These are phyloP conservation scores for Glyptemys insculpta DNA, from an alignment of 2,797 vertebrate genomes.

Conservation along the genomic window DNA sequence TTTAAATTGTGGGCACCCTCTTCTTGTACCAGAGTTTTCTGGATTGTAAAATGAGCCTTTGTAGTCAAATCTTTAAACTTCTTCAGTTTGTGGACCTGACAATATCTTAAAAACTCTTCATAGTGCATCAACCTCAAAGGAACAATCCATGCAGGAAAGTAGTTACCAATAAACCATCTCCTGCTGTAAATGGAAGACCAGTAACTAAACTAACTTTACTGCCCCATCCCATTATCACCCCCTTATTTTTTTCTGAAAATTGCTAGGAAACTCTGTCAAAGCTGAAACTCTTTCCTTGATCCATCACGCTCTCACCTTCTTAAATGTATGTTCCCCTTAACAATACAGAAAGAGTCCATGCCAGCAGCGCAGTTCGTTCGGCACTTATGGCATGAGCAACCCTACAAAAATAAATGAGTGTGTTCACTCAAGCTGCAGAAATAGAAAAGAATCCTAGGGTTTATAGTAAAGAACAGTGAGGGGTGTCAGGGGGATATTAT, in stretches of 20 bases:
- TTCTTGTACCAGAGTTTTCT: neutral
- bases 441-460: neutral
- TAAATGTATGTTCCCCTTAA: neutral
- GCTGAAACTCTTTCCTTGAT: neutral
- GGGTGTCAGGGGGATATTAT: rapidly evolving
- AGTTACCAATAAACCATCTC: neutral
- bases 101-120: neutral
- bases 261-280: neutral
- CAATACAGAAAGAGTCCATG: neutral
- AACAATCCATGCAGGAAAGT: neutral
- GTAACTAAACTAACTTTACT: neutral
- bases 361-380: neutral
- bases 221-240: neutral
- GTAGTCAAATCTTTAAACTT: neutral
- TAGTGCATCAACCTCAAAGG: neutral
- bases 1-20: rapidly evolving
- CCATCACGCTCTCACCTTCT: rapidly evolving
- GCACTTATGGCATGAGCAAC: neutral
- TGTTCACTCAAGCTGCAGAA: neutral
- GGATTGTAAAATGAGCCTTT: neutral
- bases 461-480: neutral
- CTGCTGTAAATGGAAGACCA: neutral
- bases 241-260: neutral
- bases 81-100: neutral
- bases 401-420: neutral